phyloP scores from a whole-genome alignment of 1,140 invertebrate genomes.

The Polypedilum vanderplanki region DNA sequence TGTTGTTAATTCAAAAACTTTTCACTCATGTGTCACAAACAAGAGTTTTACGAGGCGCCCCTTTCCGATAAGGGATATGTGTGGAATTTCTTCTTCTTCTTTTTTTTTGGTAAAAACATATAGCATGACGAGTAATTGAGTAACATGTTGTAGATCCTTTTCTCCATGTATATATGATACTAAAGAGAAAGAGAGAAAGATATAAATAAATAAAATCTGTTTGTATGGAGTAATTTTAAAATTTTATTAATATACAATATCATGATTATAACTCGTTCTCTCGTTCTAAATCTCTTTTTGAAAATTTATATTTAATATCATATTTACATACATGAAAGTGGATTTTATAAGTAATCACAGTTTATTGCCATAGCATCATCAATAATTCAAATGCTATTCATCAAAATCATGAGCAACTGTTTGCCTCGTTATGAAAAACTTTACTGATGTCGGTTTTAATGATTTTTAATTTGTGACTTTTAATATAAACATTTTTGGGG shows the following conservation, averaged over 20 bases:
- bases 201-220: no score
- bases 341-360: background rate
- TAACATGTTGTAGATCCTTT: background rate
- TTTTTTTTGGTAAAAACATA: background rate
- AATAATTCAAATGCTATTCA: slow-evolving; percentile 11
- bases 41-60: background rate
- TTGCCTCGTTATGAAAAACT: background rate
- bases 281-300: no score
- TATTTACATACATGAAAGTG: no score
- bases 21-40: slow-evolving; percentile 11
- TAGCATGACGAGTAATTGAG: slow-evolving; percentile 9
- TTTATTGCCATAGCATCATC: background rate
- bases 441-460: background rate
- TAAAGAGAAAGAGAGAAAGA: no score
- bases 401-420: slow-evolving; percentile 13
- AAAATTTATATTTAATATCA: no score
- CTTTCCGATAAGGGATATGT: no score
- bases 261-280: no score
- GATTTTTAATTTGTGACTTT: background rate
- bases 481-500: background rate
- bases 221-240: no score
- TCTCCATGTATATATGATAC: background rate
- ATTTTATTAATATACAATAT: no score
- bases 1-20: slow-evolving; percentile 19
- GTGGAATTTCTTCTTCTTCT: background rate